Conservation (phyloP, 2,797 vertebrate species). For the Clamator glandarius region DNA sequence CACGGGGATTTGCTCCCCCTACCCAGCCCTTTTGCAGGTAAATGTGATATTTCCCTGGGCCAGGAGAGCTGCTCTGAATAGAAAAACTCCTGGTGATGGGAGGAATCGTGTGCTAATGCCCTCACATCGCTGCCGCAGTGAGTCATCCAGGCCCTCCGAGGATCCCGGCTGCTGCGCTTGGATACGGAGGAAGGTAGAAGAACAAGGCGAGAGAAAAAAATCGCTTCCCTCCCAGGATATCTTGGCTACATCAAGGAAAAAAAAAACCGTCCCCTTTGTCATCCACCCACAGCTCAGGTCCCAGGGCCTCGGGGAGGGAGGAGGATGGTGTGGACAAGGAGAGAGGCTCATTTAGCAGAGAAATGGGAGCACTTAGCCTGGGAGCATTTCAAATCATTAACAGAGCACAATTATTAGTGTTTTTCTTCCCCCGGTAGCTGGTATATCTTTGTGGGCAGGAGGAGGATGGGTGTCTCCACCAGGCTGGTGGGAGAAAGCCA, state of each 20-base stretch:
- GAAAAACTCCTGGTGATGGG: neutral
- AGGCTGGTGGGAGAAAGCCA: neutral
- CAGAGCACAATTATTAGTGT: neutral
- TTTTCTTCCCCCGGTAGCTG: neutral
- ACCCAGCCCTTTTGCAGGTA: neutral
- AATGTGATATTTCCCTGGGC: neutral
- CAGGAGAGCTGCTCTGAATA: neutral
- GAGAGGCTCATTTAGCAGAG: neutral
- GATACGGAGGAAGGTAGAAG: neutral
- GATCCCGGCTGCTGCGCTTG: neutral
- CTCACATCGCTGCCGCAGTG: neutral
- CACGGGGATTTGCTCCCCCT: neutral
- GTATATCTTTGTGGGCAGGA: accelerated
- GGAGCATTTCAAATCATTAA: neutral
- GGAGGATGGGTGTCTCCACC: neutral
- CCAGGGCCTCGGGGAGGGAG: neutral
- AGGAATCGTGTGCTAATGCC: constrained; percentile 1
- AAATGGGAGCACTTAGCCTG: neutral
- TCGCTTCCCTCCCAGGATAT: neutral
- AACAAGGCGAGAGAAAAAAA: neutral
- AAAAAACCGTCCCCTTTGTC: neutral
- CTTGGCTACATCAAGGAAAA: neutral
- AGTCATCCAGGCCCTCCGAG: constrained; percentile 37
- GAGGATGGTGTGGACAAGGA: neutral
- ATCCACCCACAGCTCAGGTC: neutral